A percentile compares a stretch with the other conserved stretches of the same genome.
Evolutionary conservation across 1,140 invertebrate genomes (phyloP).

Genomic region (Hermatobates lingyangjiaoensis): DNA sequence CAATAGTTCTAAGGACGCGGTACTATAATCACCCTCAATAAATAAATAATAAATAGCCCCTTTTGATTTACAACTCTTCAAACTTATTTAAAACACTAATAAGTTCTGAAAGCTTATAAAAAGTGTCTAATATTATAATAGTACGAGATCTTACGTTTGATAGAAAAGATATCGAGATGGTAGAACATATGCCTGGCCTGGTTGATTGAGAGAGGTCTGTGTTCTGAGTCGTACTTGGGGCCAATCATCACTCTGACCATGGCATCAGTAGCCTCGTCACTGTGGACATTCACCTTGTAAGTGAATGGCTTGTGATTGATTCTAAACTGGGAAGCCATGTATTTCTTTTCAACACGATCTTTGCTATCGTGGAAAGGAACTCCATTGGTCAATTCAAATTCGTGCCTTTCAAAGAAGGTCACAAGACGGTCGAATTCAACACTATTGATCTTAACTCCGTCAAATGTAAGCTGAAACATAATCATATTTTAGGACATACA

Average conservation of each 20-base stretch:
- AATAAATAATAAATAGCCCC: no score
- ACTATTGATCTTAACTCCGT: conserved; percentile 38
- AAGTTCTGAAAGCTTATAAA: no score
- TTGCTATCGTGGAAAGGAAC: conserved; percentile 23
- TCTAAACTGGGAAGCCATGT: conserved; percentile 32
- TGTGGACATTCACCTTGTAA: conserved; percentile 34
- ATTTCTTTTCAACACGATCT: conserved; percentile 17
- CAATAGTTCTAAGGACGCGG: no score
- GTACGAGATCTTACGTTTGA: no score
- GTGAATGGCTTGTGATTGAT: conserved; percentile 40
- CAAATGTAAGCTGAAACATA: conserved; percentile 34
- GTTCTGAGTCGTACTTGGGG: conserved; percentile 40
- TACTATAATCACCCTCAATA: no score
- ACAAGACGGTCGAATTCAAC: conserved; percentile 38
- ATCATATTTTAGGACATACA: no score
- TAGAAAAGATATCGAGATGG: no score
- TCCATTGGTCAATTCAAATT: conserved; percentile 44
- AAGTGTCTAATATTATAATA: no score
- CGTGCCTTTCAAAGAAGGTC: conserved; percentile 51
- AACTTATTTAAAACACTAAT: no score
- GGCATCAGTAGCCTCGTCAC: conserved; percentile 31
- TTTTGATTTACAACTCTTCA: no score
- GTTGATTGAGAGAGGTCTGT: conserved; percentile 21
- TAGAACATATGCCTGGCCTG: no score
- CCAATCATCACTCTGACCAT: conserved; percentile 43